A percentile compares a stretch with the other conserved stretches of the same genome.
phyloP scores from a whole-genome alignment of 2,888 invertebrate species.

The Seira sanloemensis region DNA sequence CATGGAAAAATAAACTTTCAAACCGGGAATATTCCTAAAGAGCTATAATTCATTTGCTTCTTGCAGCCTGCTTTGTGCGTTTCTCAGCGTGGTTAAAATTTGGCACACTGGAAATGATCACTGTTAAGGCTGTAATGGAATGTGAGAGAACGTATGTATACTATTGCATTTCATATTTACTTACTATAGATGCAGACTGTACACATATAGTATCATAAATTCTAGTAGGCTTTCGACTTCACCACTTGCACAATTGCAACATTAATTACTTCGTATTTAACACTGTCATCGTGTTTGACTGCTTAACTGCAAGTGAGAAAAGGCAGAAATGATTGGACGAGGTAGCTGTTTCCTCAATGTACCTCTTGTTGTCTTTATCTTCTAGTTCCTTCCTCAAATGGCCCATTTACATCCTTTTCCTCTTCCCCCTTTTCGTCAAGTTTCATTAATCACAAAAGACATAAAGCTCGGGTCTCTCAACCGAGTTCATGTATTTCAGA shows the following conservation, averaged over 20 bases:
- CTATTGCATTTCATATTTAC: too few relatives aligned
- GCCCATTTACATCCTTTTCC: slow-evolving; percentile 39
- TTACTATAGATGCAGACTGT: too few relatives aligned
- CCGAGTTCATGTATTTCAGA: too few relatives aligned
- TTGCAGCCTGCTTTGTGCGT: too few relatives aligned
- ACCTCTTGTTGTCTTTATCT: slow-evolving; percentile 49
- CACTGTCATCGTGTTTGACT: slow-evolving; percentile 49
- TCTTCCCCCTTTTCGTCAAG: slow-evolving; percentile 45
- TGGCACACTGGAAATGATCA: too few relatives aligned
- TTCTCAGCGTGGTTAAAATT: too few relatives aligned
- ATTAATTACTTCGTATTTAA: slow-evolving; percentile 56
- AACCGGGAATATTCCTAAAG: too few relatives aligned
- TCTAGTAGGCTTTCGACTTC: not conserved
- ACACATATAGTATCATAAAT: not conserved
- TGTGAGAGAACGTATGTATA: too few relatives aligned
- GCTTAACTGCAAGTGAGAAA: slow-evolving; percentile 11
- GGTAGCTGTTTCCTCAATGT: slow-evolving; percentile 16
- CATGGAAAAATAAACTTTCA: too few relatives aligned
- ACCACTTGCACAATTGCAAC: slow-evolving; percentile 38
- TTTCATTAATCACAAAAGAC: slow-evolving; percentile 49
- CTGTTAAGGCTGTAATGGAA: too few relatives aligned
- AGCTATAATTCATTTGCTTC: too few relatives aligned
- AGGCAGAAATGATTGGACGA: slow-evolving; percentile 15
- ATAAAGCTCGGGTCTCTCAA: too few relatives aligned
- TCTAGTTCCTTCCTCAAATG: slow-evolving; percentile 47